Base-by-base conservation (phyloP, 2,888 invertebrate genomes). In the Drosophila picticornis region DNA sequence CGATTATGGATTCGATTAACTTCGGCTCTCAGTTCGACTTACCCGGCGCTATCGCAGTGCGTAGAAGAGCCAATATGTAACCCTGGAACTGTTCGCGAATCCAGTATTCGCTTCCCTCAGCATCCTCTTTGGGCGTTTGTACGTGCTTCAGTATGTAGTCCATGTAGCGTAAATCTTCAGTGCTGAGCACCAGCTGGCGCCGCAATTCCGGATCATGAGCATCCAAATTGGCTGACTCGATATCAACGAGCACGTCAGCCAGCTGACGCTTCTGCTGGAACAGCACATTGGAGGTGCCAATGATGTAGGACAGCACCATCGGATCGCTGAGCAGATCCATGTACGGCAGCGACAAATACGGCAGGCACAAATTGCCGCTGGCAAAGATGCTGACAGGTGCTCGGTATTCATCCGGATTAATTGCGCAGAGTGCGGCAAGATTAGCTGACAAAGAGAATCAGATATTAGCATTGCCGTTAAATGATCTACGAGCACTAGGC, bases 211-310 rank as follows among this genome's bases (percentile, higher is more conserved):
- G 93, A 92, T 98, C 98, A 48, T 90, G 88, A 34, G 96, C 96
- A 91, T 99, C 98, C 91, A 99, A 96, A 91, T 97, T 95, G 80
- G 96, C 96, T 81, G 96, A 96, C 92, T 97, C 97, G 63, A 97
- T 95, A 94, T 98, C 98, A 3, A 99, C 96, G 63, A 99, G 94
- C 25, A 98, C 97, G 93, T 99, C 99, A 75, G 98, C 97, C 58
- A 99, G 94, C 90, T 98, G 97, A 74, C 97, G 95, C 91, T 98
- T 98, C 93, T 99, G 99, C 92, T 98, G 98, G 92, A 99, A 99
- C 43, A 99, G 94, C n/a, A 98, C 97, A 94, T 99, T 99, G 22
- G 99, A 99, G n/a, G 99, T 99, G 46, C 99, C 99, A 69, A 99
- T 97, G 52, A 98, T 94, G 93, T 97, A 97, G 34, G 97, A 97